Evolutionary conservation across 2,797 vertebrate genomes (phyloP).

Genomic region (Oreortyx pictus): DNA sequence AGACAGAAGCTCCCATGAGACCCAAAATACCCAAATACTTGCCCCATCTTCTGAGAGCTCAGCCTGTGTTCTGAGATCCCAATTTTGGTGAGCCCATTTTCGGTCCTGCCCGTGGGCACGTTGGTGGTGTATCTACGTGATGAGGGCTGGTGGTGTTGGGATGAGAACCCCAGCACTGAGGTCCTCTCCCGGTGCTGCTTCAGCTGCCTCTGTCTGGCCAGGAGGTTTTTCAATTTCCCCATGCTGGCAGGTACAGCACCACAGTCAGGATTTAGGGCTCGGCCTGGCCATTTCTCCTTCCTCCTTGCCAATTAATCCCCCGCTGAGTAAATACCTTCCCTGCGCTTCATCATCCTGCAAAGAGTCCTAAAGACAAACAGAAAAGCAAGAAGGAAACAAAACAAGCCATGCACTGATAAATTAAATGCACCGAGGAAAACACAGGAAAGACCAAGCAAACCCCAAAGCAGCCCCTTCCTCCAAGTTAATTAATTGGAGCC

Average conservation of each 20-base stretch:
- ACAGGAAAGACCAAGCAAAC: conserved; percentile 1
- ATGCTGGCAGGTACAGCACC: neutral
- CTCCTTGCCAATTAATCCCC: conserved; percentile 47
- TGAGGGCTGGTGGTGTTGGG: neutral
- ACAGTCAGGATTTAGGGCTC: conserved; percentile 45
- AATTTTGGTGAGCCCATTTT: rapidly evolving
- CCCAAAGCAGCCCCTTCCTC: conserved; percentile 57
- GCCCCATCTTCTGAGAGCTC: neutral
- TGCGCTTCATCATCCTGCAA: conserved; percentile 31
- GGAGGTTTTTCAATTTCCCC: neutral
- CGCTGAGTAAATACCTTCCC: neutral
- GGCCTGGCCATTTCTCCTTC: conserved; percentile 36
- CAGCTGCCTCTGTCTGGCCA: neutral
- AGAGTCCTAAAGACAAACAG: conserved; percentile 59
- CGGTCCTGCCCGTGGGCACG: rapidly evolving
- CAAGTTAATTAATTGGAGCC: conserved; percentile 81
- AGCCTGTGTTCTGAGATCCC: neutral
- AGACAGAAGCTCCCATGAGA: neutral
- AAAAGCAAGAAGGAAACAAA: conserved; percentile 33
- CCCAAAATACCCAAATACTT: neutral
- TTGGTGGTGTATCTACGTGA: rapidly evolving
- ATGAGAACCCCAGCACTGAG: neutral
- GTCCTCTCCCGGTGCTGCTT: neutral
- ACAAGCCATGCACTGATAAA: conserved; percentile 25
- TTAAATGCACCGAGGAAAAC: conserved; percentile 60